Evolutionary conservation across 2,888 invertebrate genomes (phyloP).

Genomic region (Rhyacophila evoluta): DNA sequence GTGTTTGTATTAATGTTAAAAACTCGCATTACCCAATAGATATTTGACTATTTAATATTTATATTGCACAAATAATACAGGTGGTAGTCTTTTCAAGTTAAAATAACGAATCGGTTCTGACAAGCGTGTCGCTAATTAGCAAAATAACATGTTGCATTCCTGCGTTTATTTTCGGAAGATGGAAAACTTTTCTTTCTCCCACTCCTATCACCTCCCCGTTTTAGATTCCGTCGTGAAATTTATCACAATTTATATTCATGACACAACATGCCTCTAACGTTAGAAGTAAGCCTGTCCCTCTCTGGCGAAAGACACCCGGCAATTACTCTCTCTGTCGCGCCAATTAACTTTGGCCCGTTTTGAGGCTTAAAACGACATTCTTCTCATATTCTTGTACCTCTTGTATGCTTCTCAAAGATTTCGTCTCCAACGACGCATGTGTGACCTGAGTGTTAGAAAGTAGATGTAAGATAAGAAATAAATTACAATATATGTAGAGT

Average conservation of each 20-base stretch:
- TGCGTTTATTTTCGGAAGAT: conserved; percentile 35
- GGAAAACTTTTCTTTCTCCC: conserved; percentile 29
- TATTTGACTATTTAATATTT: too few relatives aligned
- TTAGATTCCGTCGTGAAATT: conserved; percentile 65
- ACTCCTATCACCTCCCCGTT: conserved; percentile 54
- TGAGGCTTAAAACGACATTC: conserved; percentile 45
- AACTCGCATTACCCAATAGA: too few relatives aligned
- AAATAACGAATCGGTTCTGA: neutral
- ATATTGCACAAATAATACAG: too few relatives aligned
- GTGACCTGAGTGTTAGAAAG: too few relatives aligned
- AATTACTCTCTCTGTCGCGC: conserved; percentile 49
- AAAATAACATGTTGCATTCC: conserved; percentile 37
- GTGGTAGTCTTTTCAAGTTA: too few relatives aligned
- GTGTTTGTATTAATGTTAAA: too few relatives aligned
- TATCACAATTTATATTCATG: conserved; percentile 75
- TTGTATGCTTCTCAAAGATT: conserved; percentile 15
- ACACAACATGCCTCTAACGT: conserved; percentile 64
- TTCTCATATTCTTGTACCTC: conserved; percentile 24
- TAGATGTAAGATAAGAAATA: too few relatives aligned
- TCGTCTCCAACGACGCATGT: neutral
- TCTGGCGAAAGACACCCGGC: conserved; percentile 31
- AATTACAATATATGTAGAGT: too few relatives aligned
- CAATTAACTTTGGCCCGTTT: conserved; percentile 52
- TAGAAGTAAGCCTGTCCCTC: conserved; percentile 41
- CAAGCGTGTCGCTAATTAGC: conserved; percentile 40